Percentiles rank a stretch among this genome's conserved stretches.
Conservation (phyloP, 1,140 invertebrate genomes). For the Mizuhopecten yessoensis region DNA sequence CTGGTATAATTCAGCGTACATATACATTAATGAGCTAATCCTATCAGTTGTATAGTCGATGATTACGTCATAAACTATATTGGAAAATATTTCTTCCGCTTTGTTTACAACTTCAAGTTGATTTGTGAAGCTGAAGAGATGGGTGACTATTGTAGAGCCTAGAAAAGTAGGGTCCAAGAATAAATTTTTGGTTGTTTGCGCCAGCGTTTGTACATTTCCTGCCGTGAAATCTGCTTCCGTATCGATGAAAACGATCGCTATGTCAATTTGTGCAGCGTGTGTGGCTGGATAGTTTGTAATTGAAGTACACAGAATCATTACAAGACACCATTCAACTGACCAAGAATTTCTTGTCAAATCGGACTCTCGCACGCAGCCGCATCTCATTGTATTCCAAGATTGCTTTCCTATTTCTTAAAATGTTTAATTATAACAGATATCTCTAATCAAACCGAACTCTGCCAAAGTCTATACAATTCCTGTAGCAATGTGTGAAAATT, state of each 20-base stretch:
- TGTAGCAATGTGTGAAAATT: neutral
- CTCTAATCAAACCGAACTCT: neutral
- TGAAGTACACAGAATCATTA: neutral
- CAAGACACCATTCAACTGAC: constrained; percentile 13
- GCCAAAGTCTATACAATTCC: neutral
- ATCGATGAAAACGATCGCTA: neutral
- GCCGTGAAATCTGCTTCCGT: neutral
- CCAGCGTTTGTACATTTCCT: neutral
- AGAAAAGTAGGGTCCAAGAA: neutral
- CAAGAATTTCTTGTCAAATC: constrained; percentile 15
- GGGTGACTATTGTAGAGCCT: neutral
- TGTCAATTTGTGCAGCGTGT: neutral
- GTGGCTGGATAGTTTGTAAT: neutral
- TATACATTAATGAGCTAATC: neutral
- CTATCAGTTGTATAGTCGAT: neutral
- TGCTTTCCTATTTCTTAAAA: constrained; percentile 2
- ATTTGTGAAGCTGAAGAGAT: neutral
- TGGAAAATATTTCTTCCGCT: neutral
- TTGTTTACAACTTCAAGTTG: neutral
- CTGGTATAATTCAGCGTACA: neutral
- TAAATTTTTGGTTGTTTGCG: neutral
- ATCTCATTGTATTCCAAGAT: constrained; percentile 39
- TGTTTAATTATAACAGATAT: neutral
- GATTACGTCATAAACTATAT: neutral
- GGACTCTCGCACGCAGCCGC: constrained; percentile 1